Conservation (phyloP, 2,797 vertebrate species). For the Caiman crocodilus region DNA sequence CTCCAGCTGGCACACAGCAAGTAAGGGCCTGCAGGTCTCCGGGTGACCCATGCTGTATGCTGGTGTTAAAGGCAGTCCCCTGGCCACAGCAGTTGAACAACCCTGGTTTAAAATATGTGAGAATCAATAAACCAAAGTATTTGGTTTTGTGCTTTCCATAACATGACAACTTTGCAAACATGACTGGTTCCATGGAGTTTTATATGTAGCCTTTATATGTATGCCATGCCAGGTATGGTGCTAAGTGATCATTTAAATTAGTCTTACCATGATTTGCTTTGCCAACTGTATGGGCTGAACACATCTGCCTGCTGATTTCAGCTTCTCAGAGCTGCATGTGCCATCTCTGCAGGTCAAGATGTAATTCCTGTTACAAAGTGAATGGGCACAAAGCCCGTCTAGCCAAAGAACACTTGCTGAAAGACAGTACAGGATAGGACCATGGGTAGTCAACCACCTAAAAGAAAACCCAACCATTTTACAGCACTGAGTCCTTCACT, state of each 20-base stretch:
- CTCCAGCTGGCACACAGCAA: too few relatives aligned
- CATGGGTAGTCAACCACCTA: neutral
- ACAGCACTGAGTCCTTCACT: neutral
- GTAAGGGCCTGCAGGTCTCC: too few relatives aligned
- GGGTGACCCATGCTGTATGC: too few relatives aligned
- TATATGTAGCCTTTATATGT: neutral
- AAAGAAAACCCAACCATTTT: neutral
- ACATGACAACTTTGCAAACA: neutral
- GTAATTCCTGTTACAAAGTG: neutral
- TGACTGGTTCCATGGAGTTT: neutral
- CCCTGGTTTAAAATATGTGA: neutral
- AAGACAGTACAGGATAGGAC: neutral
- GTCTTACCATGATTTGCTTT: neutral
- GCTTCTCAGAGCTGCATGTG: neutral
- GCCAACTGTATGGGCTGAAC: neutral
- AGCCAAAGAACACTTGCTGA: neutral
- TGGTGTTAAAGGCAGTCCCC: too few relatives aligned
- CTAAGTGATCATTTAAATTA: neutral
- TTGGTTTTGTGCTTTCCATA: neutral
- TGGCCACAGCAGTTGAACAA: too few relatives aligned
- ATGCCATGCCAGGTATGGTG: neutral
- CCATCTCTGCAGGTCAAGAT: neutral
- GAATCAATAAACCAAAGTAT: neutral
- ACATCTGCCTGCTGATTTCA: neutral
- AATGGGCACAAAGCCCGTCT: neutral